Evolutionary conservation across 2,113 vertebrate species (phyloP).

Genomic region (Nothoprocta perdicaria): DNA sequence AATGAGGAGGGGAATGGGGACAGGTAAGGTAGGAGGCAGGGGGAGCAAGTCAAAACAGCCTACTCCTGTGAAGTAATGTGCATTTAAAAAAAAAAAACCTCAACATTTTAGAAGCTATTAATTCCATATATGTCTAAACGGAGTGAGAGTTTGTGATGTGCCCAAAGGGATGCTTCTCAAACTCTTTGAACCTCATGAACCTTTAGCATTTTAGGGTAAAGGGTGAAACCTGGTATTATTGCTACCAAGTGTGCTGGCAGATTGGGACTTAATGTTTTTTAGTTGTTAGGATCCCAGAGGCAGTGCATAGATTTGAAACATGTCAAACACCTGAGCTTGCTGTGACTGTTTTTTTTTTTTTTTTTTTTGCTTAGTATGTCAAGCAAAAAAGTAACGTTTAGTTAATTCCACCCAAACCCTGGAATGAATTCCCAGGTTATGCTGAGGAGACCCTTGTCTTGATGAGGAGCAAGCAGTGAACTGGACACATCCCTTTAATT

Average conservation of each 20-base stretch:
- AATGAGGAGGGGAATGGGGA: background rate
- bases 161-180: no score
- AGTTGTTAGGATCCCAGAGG: no score
- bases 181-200: background rate
- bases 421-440: background rate
- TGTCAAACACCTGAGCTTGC: background rate
- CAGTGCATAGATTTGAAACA: no score
- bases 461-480: background rate
- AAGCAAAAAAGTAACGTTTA: background rate
- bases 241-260: no score
- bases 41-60: no score
- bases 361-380: background rate
- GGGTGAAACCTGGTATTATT: background rate
- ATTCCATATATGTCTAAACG: no score
- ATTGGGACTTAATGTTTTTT: no score
- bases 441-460: background rate
- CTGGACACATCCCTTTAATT: background rate
- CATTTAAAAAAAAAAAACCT: no score
- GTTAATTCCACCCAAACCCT: no score
- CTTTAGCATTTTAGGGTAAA: background rate
- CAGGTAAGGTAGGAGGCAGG: background rate
- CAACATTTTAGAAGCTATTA: background rate
- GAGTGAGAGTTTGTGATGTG: background rate
- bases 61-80: background rate
- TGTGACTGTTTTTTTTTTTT: no score